These are phyloP conservation scores for Lates calcarifer DNA, from an alignment of 2,113 vertebrate species.

Conservation along the genomic window DNA sequence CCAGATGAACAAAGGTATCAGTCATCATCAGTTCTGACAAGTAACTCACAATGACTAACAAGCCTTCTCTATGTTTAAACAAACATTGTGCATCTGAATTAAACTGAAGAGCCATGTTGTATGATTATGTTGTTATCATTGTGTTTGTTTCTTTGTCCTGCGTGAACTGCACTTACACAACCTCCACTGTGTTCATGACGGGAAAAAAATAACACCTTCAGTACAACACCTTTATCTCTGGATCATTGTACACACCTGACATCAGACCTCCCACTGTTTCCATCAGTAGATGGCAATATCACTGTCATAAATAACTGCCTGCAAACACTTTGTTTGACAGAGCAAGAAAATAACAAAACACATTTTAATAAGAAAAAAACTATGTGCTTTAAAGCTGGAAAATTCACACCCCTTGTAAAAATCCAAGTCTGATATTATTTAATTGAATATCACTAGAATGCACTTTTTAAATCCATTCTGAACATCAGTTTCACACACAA, in stretches of 20 bases:
- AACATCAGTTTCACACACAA: too few relatives aligned
- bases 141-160: slow-evolving; percentile 12
- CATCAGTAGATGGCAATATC: slow-evolving; percentile 17
- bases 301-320: not conserved
- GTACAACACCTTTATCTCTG: slow-evolving; percentile 9
- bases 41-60: slow-evolving; percentile 36
- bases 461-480: too few relatives aligned
- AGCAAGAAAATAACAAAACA: not conserved
- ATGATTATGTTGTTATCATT: not conserved
- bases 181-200: not conserved
- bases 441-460: too few relatives aligned
- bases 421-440: too few relatives aligned
- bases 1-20: slow-evolving; percentile 57
- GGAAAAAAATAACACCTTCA: not conserved
- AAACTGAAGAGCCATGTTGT: not conserved
- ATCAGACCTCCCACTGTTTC: slow-evolving; percentile 20
- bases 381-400: too few relatives aligned
- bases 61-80: slow-evolving; percentile 20
- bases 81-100: slow-evolving; percentile 26
- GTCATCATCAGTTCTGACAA: slow-evolving; percentile 37
- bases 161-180: not conserved
- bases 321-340: not conserved
- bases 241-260: slow-evolving; percentile 2
- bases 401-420: too few relatives aligned
- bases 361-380: not conserved